These are phyloP conservation scores for Esox lucius DNA, from an alignment of 2,797 vertebrate species.

Conservation along the genomic window DNA sequence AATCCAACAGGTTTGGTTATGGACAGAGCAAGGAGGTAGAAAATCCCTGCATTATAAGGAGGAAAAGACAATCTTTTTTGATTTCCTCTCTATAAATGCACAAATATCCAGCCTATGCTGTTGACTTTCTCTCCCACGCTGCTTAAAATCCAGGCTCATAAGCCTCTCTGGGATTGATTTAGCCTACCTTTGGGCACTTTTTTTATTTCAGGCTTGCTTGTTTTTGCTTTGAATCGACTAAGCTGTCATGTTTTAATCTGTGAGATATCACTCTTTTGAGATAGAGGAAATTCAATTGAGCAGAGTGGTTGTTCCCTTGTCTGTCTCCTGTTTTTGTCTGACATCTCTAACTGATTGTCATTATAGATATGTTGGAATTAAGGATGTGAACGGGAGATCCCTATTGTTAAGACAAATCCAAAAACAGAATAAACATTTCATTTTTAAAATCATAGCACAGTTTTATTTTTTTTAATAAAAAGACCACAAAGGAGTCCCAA, in stretches of 20 bases:
- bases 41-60: constrained; percentile 23
- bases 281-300: background rate
- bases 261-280: background rate
- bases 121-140: background rate
- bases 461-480: too few species aligned
- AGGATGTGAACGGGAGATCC: too few species aligned
- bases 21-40: constrained; percentile 24
- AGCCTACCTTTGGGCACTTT: background rate
- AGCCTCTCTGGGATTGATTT: constrained; percentile 4
- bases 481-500: too few species aligned
- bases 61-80: background rate
- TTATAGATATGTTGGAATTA: background rate
- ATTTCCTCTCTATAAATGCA: background rate
- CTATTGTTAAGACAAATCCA: too few species aligned
- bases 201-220: background rate
- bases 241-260: constrained; percentile 5
- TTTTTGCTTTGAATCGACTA: background rate
- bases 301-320: background rate
- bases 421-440: too few species aligned
- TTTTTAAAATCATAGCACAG: too few species aligned
- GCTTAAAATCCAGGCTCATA: background rate
- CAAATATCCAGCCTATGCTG: background rate
- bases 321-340: background rate
- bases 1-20: constrained; percentile 37
- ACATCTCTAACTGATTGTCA: background rate